Percentiles rank a stretch among this genome's conserved stretches.
Conservation (phyloP, 2,888 invertebrate genomes). For the Nephrocerus scutellatus region DNA sequence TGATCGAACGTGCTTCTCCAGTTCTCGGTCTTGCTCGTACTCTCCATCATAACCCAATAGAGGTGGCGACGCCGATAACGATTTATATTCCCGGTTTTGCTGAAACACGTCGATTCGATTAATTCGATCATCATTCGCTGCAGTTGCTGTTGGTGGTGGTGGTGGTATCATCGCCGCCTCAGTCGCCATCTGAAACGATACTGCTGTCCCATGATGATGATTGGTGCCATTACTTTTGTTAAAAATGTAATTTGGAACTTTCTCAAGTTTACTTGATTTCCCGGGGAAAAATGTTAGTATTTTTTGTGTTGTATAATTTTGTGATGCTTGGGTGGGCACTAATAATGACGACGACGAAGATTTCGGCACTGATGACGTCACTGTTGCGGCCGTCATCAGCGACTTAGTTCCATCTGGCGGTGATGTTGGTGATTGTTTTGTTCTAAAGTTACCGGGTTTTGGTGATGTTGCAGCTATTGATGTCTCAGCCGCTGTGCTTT, state of each 20-base stretch:
- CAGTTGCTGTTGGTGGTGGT: constrained; percentile 8
- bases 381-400: not conserved
- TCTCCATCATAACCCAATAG: not conserved
- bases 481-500: constrained; percentile 6
- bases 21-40: not conserved
- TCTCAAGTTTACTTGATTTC: too few species aligned
- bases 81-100: too few species aligned
- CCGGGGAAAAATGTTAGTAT: too few species aligned
- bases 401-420: constrained; percentile 9
- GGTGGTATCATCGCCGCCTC: too few species aligned
- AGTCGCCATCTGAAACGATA: too few species aligned
- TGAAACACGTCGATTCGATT: not conserved
- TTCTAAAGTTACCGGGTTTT: constrained; percentile 31
- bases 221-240: too few species aligned
- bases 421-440: constrained; percentile 39
- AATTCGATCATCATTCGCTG: constrained; percentile 7
- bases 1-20: not conserved
- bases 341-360: not conserved
- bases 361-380: constrained; percentile 1
- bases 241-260: too few species aligned
- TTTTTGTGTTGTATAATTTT: too few species aligned
- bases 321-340: constrained; percentile 1
- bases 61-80: too few species aligned
- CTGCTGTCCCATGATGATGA: constrained; percentile 1
- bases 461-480: constrained; percentile 19